These are phyloP conservation scores for Thysanoteuthis rhombus DNA, from an alignment of 2,888 invertebrate species.

Conservation along the genomic window DNA sequence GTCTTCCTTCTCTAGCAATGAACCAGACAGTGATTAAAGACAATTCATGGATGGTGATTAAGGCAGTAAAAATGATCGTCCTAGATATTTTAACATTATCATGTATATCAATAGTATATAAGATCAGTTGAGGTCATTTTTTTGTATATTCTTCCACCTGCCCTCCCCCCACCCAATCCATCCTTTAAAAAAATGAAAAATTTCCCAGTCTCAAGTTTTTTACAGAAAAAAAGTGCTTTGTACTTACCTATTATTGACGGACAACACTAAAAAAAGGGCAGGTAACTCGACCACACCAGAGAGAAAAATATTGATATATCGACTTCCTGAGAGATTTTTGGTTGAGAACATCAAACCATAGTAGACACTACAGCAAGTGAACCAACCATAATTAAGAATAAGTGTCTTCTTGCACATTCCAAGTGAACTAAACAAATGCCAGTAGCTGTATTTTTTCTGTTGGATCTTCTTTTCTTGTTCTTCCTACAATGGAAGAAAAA, in stretches of 20 bases:
- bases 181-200: no score
- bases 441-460: slow-evolving; percentile 54
- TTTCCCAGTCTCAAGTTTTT: no score
- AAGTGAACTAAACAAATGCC: slow-evolving; percentile 55
- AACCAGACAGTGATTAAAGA: no score
- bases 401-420: slow-evolving; percentile 51
- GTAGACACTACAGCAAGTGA: slow-evolving; percentile 63
- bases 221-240: no score
- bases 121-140: no score
- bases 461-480: slow-evolving; percentile 32
- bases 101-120: no score
- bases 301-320: slow-evolving; percentile 61
- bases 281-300: slow-evolving; percentile 65
- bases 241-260: slow-evolving; percentile 55
- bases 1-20: no score
- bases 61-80: no score
- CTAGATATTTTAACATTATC: no score
- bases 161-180: no score
- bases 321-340: slow-evolving; percentile 58
- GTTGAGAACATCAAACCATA: slow-evolving; percentile 63
- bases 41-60: no score
- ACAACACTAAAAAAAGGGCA: slow-evolving; percentile 59
- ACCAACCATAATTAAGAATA: slow-evolving; percentile 63
- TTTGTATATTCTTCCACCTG: no score
- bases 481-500: not conserved